phyloP scores from a whole-genome alignment of 2,888 invertebrate genomes.

The Megaustenia siamemsis region DNA sequence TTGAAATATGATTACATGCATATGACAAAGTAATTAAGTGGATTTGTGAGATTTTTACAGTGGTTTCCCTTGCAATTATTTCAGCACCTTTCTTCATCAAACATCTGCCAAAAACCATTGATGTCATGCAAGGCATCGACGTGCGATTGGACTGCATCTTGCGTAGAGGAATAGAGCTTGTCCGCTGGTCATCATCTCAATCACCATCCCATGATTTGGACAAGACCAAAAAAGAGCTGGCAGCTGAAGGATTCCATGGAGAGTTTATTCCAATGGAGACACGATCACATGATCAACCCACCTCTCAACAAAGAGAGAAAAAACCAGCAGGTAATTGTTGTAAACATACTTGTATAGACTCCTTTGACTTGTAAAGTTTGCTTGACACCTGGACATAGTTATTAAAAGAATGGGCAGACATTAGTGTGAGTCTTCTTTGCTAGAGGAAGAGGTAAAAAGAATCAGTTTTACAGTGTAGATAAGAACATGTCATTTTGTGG shows the following conservation, averaged over 20 bases:
- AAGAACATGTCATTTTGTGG: too few relatives aligned
- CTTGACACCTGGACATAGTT: too few relatives aligned
- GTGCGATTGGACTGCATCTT: constrained; percentile 86
- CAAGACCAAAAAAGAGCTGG: constrained; percentile 64
- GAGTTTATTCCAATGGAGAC: constrained; percentile 64
- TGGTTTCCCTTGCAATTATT: constrained; percentile 40
- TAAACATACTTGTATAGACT: background rate
- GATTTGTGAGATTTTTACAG: background rate
- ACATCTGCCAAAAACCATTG: constrained; percentile 72
- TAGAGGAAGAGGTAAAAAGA: too few relatives aligned
- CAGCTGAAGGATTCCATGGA: constrained; percentile 69
- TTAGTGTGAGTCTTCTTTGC: too few relatives aligned
- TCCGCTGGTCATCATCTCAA: constrained; percentile 63
- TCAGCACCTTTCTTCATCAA: constrained; percentile 77
- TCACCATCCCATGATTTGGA: constrained; percentile 56
- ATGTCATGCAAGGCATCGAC: constrained; percentile 75
- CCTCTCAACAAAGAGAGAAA: background rate
- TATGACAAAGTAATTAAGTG: too few relatives aligned
- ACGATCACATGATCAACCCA: constrained; percentile 16
- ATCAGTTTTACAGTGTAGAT: too few relatives aligned
- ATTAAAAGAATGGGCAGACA: too few relatives aligned
- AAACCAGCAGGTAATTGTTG: constrained; percentile 13
- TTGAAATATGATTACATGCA: too few relatives aligned
- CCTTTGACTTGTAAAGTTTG: background rate
- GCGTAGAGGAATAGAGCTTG: constrained; percentile 81